phyloP scores from a whole-genome alignment of 1,140 invertebrate species.

The Medauroidea extradentata region DNA sequence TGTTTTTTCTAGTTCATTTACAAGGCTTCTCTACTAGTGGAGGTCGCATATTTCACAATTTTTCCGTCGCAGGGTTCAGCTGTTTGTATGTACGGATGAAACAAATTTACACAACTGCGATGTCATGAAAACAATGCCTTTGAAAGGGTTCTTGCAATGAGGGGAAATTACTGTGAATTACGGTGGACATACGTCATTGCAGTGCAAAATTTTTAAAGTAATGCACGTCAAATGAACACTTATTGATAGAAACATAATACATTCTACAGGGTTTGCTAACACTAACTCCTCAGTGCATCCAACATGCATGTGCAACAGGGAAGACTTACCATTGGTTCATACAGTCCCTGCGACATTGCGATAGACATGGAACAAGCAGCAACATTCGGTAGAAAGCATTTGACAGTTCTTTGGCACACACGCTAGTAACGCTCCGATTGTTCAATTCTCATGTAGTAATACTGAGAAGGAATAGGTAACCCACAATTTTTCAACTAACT shows the following conservation, averaged over 20 bases:
- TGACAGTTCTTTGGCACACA: not conserved
- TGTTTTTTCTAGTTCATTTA: too few species aligned
- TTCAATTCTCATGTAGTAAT: not conserved
- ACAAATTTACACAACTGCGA: too few species aligned
- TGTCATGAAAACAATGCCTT: too few species aligned
- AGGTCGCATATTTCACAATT: too few species aligned
- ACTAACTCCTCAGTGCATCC: not conserved
- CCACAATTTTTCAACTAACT: not conserved
- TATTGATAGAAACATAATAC: not conserved
- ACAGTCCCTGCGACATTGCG: slow-evolving; percentile 5
- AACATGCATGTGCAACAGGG: too few species aligned
- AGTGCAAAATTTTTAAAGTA: too few species aligned
- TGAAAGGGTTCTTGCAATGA: too few species aligned
- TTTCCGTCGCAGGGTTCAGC: too few species aligned
- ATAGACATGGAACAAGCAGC: slow-evolving; percentile 12
- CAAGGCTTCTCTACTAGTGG: too few species aligned
- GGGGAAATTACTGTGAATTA: too few species aligned
- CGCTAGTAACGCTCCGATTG: not conserved
- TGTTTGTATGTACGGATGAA: too few species aligned
- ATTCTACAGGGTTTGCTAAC: not conserved
- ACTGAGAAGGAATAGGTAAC: not conserved
- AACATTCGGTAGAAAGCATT: slow-evolving; percentile 15
- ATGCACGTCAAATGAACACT: not conserved
- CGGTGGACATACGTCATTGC: too few species aligned
- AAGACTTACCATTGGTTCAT: slow-evolving; percentile 9